phyloP scores from a whole-genome alignment of 2,113 vertebrate genomes.

The Tretioscincus oriximinensis region DNA sequence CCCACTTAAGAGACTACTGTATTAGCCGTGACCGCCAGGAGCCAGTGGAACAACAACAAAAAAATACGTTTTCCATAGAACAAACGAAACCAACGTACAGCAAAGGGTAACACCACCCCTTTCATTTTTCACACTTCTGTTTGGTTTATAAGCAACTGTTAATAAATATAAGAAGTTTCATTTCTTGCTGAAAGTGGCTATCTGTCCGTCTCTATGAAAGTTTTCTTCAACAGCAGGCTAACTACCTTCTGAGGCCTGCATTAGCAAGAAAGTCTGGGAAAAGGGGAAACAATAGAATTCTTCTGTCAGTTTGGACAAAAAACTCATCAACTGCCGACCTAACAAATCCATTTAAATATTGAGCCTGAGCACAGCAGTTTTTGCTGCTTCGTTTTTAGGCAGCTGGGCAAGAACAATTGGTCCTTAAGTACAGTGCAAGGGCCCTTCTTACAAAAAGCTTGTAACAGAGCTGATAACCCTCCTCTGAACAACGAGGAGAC shows the following conservation, averaged over 20 bases:
- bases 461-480: not conserved
- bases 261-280: constrained; percentile 42
- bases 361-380: constrained; percentile 44
- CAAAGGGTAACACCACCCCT: not conserved
- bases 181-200: not conserved
- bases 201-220: not conserved
- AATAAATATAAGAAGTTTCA: not conserved
- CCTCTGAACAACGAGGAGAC: not conserved
- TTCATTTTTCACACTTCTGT: not conserved
- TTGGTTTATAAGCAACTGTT: not conserved
- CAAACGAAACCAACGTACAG: no score
- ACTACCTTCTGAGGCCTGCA: constrained; percentile 32
- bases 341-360: constrained; percentile 52
- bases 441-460: not conserved
- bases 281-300: constrained; percentile 55
- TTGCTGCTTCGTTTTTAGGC: constrained; percentile 4
- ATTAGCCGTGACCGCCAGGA: no score
- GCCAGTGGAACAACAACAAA: no score
- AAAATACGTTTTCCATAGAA: no score
- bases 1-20: no score
- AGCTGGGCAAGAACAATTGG: constrained; percentile 31
- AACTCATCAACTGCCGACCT: constrained; percentile 9
- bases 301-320: constrained; percentile 58
- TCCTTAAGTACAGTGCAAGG: constrained; percentile 4
- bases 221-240: constrained; percentile 50